These are phyloP conservation scores for Hymenochirus boettgeri DNA, from an alignment of 2,113 vertebrate species.

Conservation along the genomic window DNA sequence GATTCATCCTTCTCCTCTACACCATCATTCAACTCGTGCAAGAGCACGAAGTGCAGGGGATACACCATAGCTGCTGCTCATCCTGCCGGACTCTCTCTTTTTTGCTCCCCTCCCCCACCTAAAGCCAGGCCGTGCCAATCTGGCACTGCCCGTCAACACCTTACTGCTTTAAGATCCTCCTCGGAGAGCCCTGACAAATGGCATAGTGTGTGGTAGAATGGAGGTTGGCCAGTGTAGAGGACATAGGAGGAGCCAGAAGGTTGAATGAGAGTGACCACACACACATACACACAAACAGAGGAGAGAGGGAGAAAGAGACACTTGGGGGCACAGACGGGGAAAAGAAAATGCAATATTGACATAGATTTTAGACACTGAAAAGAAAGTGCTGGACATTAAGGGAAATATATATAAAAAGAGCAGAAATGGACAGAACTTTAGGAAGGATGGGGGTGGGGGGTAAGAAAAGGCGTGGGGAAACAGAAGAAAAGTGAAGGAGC, in stretches of 20 bases:
- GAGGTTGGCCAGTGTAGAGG: constrained; percentile 78
- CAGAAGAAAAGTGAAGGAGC: constrained; percentile 61
- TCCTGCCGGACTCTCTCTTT: constrained; percentile 36
- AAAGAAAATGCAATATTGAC: no score
- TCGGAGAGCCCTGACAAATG: constrained; percentile 77
- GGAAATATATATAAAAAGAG: background rate
- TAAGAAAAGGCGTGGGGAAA: constrained; percentile 55
- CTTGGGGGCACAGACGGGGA: no score
- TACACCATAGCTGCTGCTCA: constrained; percentile 58
- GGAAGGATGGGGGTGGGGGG: constrained; percentile 14
- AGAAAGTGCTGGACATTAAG: background rate
- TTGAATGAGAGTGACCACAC: background rate
- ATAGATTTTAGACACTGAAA: no score
- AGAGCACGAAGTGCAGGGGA: constrained; percentile 66
- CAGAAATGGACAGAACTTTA: background rate
- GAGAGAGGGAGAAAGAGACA: no score
- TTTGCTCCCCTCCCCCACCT: constrained; percentile 79
- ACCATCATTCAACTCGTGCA: constrained; percentile 34
- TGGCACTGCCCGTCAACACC: constrained; percentile 76
- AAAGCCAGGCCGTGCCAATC: constrained; percentile 85
- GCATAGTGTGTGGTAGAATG: constrained; percentile 67
- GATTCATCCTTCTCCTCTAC: constrained; percentile 53
- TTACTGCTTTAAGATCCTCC: constrained; percentile 95
- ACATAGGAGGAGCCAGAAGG: constrained; percentile 64
- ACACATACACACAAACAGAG: no score